Evolutionary conservation across 2,113 vertebrate genomes (phyloP).

Genomic region (Sigmodon hispidus): DNA sequence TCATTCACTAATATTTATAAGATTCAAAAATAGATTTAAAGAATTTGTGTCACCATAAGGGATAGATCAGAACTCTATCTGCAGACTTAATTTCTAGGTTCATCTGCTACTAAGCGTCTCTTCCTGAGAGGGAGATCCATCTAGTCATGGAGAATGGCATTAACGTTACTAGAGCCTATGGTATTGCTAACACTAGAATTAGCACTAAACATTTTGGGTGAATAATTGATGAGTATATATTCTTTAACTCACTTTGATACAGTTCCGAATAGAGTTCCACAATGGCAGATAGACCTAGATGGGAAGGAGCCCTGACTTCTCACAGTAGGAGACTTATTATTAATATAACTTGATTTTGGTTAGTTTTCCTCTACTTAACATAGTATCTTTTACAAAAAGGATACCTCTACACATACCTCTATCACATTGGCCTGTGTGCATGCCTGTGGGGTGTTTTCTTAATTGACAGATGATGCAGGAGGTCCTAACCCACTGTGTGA

Average conservation of each 20-base stretch:
- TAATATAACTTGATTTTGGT: neutral
- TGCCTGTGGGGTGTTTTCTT: neutral
- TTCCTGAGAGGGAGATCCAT: neutral
- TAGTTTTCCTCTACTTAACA: neutral
- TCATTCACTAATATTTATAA: neutral
- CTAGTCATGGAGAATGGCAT: neutral
- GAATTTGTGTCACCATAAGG: neutral
- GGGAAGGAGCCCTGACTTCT: neutral
- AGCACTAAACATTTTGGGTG: rapidly evolving
- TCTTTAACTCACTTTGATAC: neutral
- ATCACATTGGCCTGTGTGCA: neutral
- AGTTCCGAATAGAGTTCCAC: neutral
- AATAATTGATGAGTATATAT: neutral
- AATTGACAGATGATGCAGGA: too few species aligned
- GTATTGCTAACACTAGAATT: neutral
- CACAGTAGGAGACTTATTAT: neutral
- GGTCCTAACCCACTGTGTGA: neutral
- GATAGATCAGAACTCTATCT: neutral
- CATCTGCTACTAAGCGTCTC: neutral
- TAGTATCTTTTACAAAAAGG: neutral
- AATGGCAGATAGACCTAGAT: neutral
- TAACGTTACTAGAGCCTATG: neutral
- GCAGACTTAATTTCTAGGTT: neutral
- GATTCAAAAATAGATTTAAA: neutral
- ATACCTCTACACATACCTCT: neutral